phyloP scores from a whole-genome alignment of 2,797 vertebrate genomes.

The Pelodytes ibericus region DNA sequence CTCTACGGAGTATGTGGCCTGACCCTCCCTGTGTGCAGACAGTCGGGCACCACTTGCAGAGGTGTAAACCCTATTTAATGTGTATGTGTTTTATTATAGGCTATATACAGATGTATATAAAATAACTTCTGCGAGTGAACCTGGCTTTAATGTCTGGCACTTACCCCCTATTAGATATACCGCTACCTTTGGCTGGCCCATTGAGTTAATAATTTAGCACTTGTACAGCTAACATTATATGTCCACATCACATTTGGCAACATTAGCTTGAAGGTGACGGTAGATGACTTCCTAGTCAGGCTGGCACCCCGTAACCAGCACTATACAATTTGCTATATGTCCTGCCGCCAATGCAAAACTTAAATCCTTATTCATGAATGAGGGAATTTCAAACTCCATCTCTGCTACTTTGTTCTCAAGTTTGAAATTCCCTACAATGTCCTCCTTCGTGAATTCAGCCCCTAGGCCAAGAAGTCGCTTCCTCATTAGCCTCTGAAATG shows the following conservation, averaged over 20 bases:
- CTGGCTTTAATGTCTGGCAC: constrained; percentile 22
- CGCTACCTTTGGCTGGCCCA: constrained; percentile 30
- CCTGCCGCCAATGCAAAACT: no score
- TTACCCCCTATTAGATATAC: constrained; percentile 9
- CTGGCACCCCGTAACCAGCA: no score
- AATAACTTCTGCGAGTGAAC: constrained; percentile 6
- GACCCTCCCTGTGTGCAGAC: constrained; percentile 54
- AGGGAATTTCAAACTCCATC: no score
- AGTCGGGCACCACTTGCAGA: constrained; percentile 55
- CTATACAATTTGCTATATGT: no score
- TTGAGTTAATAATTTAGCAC: constrained; percentile 15
- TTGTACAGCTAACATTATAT: background rate
- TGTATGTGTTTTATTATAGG: constrained; percentile 28
- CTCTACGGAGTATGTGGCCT: constrained; percentile 55
- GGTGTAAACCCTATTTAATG: constrained; percentile 40
- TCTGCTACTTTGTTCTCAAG: no score
- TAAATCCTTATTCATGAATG: no score
- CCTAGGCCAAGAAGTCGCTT: no score
- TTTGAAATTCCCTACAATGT: no score
- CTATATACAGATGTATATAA: constrained; percentile 39
- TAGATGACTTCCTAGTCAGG: constrained; percentile 22
- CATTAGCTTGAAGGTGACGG: background rate
- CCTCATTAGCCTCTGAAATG: no score
- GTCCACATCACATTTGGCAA: background rate
- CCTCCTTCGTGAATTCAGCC: no score